Evolutionary conservation across 2,888 invertebrate species (phyloP), one percentile per base, ranked within the genome.

Genomic region (Leptinotarsa haldemani): DNA sequence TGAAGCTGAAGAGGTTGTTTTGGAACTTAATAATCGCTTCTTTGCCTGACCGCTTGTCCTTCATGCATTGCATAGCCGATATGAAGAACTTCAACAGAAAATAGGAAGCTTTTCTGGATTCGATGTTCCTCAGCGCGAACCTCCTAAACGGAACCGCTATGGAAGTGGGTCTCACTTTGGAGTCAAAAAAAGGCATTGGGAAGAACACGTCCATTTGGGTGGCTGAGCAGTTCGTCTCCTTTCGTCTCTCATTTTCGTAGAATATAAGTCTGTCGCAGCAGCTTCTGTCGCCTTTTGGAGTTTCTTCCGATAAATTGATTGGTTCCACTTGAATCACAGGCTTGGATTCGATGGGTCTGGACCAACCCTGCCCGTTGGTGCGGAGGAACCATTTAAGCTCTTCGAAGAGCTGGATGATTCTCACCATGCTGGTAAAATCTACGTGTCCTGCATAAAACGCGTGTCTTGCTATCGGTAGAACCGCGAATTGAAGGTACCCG

Each of bases 371-470:
- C 0, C 93, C 93, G 77, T 91, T 89, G 0, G 91, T 92, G 18
- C 88, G 85, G 76, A 93, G 83, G 79, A 89, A 90, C 70, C 83
- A 85, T 82, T 91, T 92, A 12, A 93, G 82, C 77, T 91, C 90
- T 2, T 90, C 88, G 79, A 90, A 90, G 9, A 92, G 87, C 61
- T 89, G 86, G 75, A 89, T 89, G 1, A 92, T 82, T 80, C 89
- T 90, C n/a, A 88, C 82, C 25, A 90, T 89, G 65, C 90, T 90
- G 0, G 87, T 84, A 82, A 89, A 90, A 56, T 90, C 88, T 1
- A 92, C 86, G 15, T 89, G 88, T 0, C 93, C 93, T 5, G 90
- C 90, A 78, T 93, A 93, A 85, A 89, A 93, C 0, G 91, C 89
- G 65, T 89, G 88, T 80, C 90, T 91, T 0, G 91, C 89, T 0